A percentile compares a stretch with the other conserved stretches of the same genome.
phyloP scores from a whole-genome alignment of 2,797 vertebrate genomes.

The Mergus octosetaceus region DNA sequence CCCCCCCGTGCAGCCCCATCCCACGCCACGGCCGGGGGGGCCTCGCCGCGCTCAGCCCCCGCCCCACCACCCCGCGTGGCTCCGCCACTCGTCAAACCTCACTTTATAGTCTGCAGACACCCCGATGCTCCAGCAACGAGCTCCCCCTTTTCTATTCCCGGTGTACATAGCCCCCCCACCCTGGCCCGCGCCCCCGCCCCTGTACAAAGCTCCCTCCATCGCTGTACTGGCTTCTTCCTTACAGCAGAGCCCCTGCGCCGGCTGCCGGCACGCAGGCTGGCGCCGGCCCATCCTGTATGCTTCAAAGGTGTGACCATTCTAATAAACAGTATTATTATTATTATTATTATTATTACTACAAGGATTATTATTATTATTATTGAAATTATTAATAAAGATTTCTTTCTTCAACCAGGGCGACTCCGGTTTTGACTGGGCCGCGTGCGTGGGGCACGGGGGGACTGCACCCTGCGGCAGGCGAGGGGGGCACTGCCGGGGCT shows the following conservation, averaged over 20 bases:
- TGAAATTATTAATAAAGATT: slow-evolving; percentile 95
- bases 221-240: slow-evolving; percentile 81
- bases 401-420: slow-evolving; percentile 88
- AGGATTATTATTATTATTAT: slow-evolving; percentile 84
- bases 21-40: neutral
- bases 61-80: slow-evolving; percentile 17
- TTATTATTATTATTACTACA: slow-evolving; percentile 76
- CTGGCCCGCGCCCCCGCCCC: slow-evolving; percentile 66
- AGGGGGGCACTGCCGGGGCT: fast-evolving
- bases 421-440: slow-evolving; percentile 54
- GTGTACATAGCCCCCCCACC: slow-evolving; percentile 80
- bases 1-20: neutral
- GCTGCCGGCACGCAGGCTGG: slow-evolving; percentile 48
- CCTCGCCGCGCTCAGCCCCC: neutral
- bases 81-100: slow-evolving; percentile 73
- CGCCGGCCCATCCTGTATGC: slow-evolving; percentile 82
- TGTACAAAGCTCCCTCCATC: slow-evolving; percentile 80
- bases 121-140: slow-evolving; percentile 55
- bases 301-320: slow-evolving; percentile 86
- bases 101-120: slow-evolving; percentile 78
- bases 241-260: slow-evolving; percentile 48
- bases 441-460: fast-evolving
- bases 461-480: neutral
- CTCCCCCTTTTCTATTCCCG: slow-evolving; percentile 86
- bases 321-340: slow-evolving; percentile 88